phyloP scores from a whole-genome alignment of 2,888 invertebrate species.

The Napeogenes sylphis region DNA sequence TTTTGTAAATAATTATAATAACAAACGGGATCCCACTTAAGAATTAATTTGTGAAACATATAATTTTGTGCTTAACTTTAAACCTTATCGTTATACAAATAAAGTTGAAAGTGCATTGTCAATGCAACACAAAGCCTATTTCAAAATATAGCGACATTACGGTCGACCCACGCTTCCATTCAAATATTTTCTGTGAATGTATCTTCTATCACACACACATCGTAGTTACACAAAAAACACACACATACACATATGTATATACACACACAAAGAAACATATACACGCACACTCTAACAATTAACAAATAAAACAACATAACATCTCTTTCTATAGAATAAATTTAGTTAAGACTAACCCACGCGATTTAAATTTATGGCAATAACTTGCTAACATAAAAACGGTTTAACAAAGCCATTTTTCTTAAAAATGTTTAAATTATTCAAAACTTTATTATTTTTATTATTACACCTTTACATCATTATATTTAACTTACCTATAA shows the following conservation, averaged over 20 bases:
- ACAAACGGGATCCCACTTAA: conserved; percentile 17
- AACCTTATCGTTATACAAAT: conserved; percentile 10
- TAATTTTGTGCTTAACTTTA: conserved; percentile 18
- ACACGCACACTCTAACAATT: background rate
- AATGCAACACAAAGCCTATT: conserved; percentile 38
- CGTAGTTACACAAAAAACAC: too few relatives aligned
- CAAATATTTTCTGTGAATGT: conserved; percentile 47
- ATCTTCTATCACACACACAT: conserved; percentile 23
- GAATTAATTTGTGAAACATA: conserved; percentile 25
- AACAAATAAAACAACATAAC: conserved; percentile 1
- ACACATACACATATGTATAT: too few relatives aligned
- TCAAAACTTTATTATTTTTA: too few relatives aligned
- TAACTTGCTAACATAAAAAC: background rate
- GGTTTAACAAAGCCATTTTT: background rate
- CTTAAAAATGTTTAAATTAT: too few relatives aligned
- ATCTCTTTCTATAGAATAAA: conserved; percentile 3
- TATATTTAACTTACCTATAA: too few relatives aligned
- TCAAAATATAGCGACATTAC: conserved; percentile 62
- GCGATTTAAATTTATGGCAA: background rate
- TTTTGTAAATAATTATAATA: conserved; percentile 8
- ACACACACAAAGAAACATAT: background rate
- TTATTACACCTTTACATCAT: too few relatives aligned
- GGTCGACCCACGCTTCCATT: conserved; percentile 63
- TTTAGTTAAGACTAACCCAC: conserved; percentile 4
- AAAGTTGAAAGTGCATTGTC: conserved; percentile 16